Conservation (phyloP, 2,888 invertebrate species). For the Nephrotoma appendiculata region DNA sequence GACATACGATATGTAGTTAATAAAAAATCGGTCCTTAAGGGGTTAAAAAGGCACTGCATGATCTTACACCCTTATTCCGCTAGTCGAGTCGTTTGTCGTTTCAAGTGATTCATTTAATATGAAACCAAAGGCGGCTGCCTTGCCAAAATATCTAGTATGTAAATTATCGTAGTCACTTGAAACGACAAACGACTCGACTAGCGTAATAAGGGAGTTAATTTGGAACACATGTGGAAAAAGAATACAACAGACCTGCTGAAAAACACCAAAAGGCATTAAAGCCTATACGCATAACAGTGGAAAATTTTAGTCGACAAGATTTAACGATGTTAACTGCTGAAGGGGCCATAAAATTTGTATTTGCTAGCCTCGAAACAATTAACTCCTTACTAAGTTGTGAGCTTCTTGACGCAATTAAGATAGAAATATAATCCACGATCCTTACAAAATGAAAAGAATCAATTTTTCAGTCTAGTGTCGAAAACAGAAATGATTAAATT, state of each 20-base stretch:
- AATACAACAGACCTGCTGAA: not conserved
- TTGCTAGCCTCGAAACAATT: too few relatives aligned
- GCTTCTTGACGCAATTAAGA: too few relatives aligned
- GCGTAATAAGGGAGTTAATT: not conserved
- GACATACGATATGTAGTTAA: too few relatives aligned
- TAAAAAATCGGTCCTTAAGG: not conserved
- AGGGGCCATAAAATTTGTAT: not conserved
- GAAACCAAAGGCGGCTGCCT: too few relatives aligned
- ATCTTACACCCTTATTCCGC: too few relatives aligned
- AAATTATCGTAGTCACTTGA: too few relatives aligned
- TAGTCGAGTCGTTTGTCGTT: too few relatives aligned
- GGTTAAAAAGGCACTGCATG: not conserved
- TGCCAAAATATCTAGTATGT: not conserved
- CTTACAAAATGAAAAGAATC: not conserved
- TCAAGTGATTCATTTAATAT: too few relatives aligned
- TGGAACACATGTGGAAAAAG: not conserved
- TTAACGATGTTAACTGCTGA: not conserved
- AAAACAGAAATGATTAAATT: too few relatives aligned
- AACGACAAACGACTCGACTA: too few relatives aligned
- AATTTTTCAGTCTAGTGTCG: not conserved
- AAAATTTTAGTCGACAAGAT: not conserved
- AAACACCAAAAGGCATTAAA: not conserved
- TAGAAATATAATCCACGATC: not conserved
- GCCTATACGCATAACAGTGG: too few relatives aligned
- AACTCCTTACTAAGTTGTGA: too few relatives aligned